Conservation (phyloP, 2,888 invertebrate genomes). For the Drosophila eohydei region DNA sequence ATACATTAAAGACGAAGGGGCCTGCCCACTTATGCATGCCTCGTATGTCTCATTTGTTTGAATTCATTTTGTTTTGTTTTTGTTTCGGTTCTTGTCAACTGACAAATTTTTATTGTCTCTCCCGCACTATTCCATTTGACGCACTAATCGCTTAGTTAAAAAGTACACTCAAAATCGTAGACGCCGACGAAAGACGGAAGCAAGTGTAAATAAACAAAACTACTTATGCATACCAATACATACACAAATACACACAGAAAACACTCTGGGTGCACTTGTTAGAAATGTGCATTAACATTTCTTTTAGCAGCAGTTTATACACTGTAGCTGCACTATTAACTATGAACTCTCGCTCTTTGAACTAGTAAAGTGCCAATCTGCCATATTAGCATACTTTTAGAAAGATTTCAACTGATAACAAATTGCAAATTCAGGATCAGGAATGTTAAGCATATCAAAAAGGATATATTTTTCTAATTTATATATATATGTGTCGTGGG, state of each 20-base stretch:
- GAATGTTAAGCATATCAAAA: too few relatives aligned
- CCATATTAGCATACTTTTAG: background rate
- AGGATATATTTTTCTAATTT: too few relatives aligned
- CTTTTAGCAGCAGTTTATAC: too few relatives aligned
- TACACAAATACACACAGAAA: background rate
- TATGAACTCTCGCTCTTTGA: background rate
- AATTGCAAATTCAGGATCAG: background rate
- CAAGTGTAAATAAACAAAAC: constrained; percentile 69
- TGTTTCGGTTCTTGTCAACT: constrained; percentile 53
- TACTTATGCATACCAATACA: constrained; percentile 38
- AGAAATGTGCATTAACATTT: constrained; percentile 30
- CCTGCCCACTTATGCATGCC: constrained; percentile 57
- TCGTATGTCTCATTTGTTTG: constrained; percentile 62
- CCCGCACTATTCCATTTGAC: constrained; percentile 14
- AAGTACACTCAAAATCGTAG: constrained; percentile 39
- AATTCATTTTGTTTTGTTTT: constrained; percentile 63
- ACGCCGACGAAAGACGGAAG: constrained; percentile 29
- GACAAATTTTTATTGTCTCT: constrained; percentile 75
- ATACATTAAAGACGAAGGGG: constrained; percentile 61
- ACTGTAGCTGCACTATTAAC: background rate
- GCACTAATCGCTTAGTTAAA: constrained; percentile 74
- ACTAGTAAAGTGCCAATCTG: too few relatives aligned
- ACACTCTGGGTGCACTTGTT: constrained; percentile 28
- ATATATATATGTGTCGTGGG: too few relatives aligned
- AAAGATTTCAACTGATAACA: background rate